Conservation (phyloP, 2,113 vertebrate genomes). For the Boleophthalmus pectinirostris region DNA sequence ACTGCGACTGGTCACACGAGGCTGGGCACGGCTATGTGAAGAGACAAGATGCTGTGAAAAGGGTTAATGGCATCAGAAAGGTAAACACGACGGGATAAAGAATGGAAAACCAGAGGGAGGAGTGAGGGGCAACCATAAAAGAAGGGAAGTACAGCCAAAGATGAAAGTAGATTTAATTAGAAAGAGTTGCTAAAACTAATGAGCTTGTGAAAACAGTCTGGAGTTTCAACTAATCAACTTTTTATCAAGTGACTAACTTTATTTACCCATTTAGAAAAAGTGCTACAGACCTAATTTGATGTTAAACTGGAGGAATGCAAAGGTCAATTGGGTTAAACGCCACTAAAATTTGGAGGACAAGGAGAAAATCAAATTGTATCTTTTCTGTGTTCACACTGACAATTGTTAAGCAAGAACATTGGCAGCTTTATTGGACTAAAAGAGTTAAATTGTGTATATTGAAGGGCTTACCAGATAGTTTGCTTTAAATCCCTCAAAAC, state of each 20-base stretch:
- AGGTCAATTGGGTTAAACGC: conserved; percentile 53
- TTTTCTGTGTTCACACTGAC: conserved; percentile 7
- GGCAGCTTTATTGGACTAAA: not conserved
- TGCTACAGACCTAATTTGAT: conserved; percentile 55
- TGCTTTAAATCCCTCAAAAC: not conserved
- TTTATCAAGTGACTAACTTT: conserved; percentile 70
- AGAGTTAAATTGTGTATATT: not conserved
- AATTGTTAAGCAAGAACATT: not conserved
- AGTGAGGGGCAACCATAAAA: conserved; percentile 50
- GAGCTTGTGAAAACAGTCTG: conserved; percentile 62
- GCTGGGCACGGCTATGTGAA: conserved; percentile 64
- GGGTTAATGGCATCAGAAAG: conserved; percentile 66
- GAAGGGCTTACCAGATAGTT: not conserved
- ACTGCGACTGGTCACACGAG: conserved; percentile 61
- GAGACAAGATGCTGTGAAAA: conserved; percentile 56
- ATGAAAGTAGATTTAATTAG: conserved; percentile 71
- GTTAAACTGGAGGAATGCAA: conserved; percentile 46
- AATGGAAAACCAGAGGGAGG: conserved; percentile 43
- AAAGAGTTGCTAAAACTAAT: conserved; percentile 59
- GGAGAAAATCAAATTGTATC: conserved; percentile 28
- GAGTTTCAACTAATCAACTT: conserved; percentile 73
- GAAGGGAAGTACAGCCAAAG: conserved; percentile 44
- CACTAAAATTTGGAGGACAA: conserved; percentile 16
- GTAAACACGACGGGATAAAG: conserved; percentile 64
- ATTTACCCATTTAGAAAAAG: conserved; percentile 52